Base-by-base conservation (phyloP, 2,888 invertebrate genomes). In the Ormia ochracea region DNA sequence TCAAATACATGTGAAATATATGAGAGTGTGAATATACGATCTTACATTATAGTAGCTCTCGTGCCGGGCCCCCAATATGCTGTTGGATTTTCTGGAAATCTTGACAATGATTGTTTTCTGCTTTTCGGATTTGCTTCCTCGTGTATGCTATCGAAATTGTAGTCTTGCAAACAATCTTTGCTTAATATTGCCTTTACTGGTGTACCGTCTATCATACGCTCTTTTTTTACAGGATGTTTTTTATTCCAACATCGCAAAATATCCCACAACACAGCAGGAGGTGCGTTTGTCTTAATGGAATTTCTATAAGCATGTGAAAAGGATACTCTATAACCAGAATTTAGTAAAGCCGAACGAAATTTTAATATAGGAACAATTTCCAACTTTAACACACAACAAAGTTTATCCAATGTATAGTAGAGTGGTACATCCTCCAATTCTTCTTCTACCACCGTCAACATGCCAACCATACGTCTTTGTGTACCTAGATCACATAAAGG, bases 231-330 rank as follows among this genome's bases (percentile, higher is more conserved):
- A 0, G 95, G 95, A 88, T 94, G 93, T 0, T 89, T 86, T 82
- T 92, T 91, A 83, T 93, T 93, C 96, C 97, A 97, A 52, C 93
- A 92, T 78, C 97, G 91, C 84, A 98, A 91, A 69, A 98, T 93
- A 89, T 98, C 98, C 99, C 99, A 99, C 17, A 99, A 86, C 9
- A 98, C 91, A 1, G 91, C 89, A 41, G 93, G 90, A 0, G 99
- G 97, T 3, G 99, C 99, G 87, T 96, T 91, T 0, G 99, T 99
- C 90, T 99, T 99, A 21, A 99, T 91, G 0, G 98, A 97, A 82
- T 93, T 93, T 86, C 94, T 95, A 81, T 93, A 93, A 70, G 96
- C 95, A 90, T 99, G 99, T 0, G 98, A 97, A 85, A 93, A 94
- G 0, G 98, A 98, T 2, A 99, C 98, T 84, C 93, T 91, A 89